Evolutionary conservation across 92 coral and sea anemone species (phyloP).

Genomic region (Epizoanthus scotinus): DNA sequence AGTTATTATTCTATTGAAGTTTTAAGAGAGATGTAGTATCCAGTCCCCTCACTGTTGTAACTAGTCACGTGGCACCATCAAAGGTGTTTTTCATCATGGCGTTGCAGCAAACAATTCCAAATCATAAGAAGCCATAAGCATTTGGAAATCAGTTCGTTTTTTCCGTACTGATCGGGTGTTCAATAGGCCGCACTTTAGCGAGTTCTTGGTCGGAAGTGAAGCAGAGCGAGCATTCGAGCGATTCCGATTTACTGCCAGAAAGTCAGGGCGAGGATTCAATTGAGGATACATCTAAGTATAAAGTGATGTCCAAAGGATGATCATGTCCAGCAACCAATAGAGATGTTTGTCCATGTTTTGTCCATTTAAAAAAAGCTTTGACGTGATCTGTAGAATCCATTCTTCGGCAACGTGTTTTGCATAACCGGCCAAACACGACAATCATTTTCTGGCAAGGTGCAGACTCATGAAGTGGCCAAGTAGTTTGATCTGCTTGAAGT

Average conservation of each 20-base stretch:
- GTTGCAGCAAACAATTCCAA: conserved; percentile 4
- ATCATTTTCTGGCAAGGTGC: neutral
- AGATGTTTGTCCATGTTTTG: conserved; percentile 10
- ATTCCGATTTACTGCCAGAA: conserved; percentile 5
- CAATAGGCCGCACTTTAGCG: conserved; percentile 34
- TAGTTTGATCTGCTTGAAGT: neutral
- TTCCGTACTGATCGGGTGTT: conserved; percentile 35
- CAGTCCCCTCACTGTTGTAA: no score
- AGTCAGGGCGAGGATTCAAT: conserved; percentile 6
- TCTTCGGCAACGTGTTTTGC: neutral
- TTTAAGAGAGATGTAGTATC: no score
- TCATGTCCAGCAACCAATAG: conserved; percentile 17
- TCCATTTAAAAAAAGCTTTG: conserved; percentile 5
- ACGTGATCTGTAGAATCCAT: conserved; percentile 8
- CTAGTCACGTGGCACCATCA: no score
- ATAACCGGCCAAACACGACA: conserved; percentile 12
- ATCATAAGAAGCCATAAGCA: conserved; percentile 17
- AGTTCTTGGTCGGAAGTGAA: conserved; percentile 21
- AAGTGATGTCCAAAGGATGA: conserved; percentile 4
- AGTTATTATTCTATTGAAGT: no score
- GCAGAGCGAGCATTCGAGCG: neutral
- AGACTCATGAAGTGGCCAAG: conserved; percentile 6
- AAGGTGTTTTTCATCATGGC: no score
- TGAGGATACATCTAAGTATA: conserved; percentile 2
- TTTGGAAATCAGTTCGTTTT: conserved; percentile 37